Percentiles rank a stretch among this genome's conserved stretches.
Evolutionary conservation across 35 echinoderm and acorn worm species (phyloP).

Genomic region (Ptychodera flava): DNA sequence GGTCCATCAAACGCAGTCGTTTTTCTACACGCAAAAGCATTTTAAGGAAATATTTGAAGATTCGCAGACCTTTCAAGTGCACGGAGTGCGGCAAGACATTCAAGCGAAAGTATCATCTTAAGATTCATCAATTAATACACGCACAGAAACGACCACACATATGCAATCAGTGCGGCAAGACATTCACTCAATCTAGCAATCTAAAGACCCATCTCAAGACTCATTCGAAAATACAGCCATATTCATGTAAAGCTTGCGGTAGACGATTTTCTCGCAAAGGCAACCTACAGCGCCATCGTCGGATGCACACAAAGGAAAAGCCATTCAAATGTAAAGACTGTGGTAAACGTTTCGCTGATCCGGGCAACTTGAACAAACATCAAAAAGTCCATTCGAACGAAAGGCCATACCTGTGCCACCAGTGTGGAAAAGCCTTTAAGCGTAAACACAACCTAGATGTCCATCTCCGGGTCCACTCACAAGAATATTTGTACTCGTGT

Average conservation of each 20-base stretch:
- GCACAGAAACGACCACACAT: too few relatives aligned
- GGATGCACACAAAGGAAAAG: background rate
- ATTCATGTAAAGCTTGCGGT: background rate
- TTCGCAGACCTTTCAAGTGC: too few relatives aligned
- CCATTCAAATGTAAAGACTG: slow-evolving; percentile 10
- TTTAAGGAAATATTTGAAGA: background rate
- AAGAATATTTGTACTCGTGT: slow-evolving; percentile 4
- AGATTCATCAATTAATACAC: too few relatives aligned
- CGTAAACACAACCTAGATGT: background rate
- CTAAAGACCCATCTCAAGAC: too few relatives aligned
- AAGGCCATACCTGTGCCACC: background rate
- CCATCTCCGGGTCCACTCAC: slow-evolving; percentile 3
- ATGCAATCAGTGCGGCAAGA: too few relatives aligned
- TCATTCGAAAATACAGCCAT: too few relatives aligned
- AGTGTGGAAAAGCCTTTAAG: slow-evolving; percentile 10
- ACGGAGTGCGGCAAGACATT: too few relatives aligned
- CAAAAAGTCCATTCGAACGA: background rate
- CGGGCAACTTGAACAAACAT: background rate
- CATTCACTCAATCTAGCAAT: too few relatives aligned
- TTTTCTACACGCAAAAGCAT: background rate
- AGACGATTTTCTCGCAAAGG: background rate
- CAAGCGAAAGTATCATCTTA: background rate
- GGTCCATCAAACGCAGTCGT: background rate
- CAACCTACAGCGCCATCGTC: background rate
- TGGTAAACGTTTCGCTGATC: background rate